Percentiles rank a stretch among this genome's conserved stretches.
Conservation (phyloP, 2,888 invertebrate species). For the Monochamus alternatus region DNA sequence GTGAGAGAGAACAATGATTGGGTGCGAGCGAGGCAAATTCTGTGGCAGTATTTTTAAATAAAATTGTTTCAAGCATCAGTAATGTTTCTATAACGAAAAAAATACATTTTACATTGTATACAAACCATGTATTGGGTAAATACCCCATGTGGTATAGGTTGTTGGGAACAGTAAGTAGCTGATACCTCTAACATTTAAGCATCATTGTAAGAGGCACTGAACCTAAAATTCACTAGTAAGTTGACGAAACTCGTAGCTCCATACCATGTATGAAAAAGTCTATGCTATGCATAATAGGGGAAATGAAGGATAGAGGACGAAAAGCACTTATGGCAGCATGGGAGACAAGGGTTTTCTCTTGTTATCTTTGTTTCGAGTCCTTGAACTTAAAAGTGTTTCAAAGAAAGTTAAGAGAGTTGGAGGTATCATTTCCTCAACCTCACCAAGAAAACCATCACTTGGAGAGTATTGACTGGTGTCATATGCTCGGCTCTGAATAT, state of each 20-base stretch:
- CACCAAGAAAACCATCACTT: background rate
- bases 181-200: background rate
- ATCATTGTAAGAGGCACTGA: constrained; percentile 1
- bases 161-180: background rate
- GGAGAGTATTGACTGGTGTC: background rate
- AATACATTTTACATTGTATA: no score
- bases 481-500: background rate
- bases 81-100: no score
- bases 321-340: background rate
- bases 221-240: background rate
- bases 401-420: background rate
- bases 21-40: no score
- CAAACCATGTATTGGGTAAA: background rate
- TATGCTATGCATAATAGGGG: background rate
- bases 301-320: background rate
- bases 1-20: no score
- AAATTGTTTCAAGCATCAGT: no score
- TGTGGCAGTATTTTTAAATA: no score
- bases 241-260: background rate
- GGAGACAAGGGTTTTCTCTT: background rate
- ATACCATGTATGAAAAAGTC: background rate
- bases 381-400: background rate
- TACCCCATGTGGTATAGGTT: background rate
- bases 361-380: background rate
- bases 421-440: background rate